Evolutionary conservation across 2,113 vertebrate species (phyloP).

Genomic region (Rhabdornis inornatus): DNA sequence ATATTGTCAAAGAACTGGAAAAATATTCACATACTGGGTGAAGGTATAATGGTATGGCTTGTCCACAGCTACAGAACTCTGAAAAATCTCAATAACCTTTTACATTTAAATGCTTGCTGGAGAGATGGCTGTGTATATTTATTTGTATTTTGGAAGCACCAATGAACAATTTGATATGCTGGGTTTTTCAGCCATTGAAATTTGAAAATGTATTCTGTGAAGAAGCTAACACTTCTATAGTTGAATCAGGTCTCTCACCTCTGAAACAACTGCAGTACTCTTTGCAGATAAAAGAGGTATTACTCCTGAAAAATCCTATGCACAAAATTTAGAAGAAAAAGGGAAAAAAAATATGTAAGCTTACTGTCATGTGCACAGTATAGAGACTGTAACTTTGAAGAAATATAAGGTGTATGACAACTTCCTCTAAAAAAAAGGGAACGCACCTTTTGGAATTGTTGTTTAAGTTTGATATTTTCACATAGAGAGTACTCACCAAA

Average conservation of each 20-base stretch:
- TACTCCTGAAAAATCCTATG: background rate
- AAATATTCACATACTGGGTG: background rate
- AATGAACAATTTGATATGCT: background rate
- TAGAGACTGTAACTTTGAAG: background rate
- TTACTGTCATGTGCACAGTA: background rate
- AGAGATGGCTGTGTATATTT: background rate
- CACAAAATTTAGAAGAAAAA: background rate
- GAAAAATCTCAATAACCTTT: background rate
- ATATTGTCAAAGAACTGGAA: background rate
- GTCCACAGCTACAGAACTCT: background rate
- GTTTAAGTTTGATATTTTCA: constrained; percentile 38
- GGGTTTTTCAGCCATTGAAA: background rate
- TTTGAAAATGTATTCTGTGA: background rate
- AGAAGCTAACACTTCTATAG: background rate
- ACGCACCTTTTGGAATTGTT: background rate
- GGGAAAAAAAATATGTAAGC: background rate
- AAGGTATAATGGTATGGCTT: background rate
- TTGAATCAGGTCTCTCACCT: background rate
- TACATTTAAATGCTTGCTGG: background rate
- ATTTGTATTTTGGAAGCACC: background rate
- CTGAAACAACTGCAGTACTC: background rate
- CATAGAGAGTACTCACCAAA: constrained; percentile 72
- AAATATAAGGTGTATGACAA: constrained; percentile 16
- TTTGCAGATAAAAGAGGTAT: background rate
- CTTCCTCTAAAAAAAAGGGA: constrained; percentile 22